Base-by-base conservation (phyloP, 2,797 vertebrate species). In the Molossus molossus region DNA sequence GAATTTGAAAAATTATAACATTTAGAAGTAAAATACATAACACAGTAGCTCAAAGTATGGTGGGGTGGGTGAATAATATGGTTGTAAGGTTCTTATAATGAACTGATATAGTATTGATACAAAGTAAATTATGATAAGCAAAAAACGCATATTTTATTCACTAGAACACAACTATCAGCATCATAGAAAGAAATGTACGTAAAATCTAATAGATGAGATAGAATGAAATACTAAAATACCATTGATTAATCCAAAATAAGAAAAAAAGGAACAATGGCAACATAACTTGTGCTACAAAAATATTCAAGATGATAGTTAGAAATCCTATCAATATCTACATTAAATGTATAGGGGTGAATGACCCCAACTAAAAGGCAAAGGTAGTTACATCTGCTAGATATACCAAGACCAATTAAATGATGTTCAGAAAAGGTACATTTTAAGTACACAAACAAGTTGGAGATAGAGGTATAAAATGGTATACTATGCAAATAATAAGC, bases 201-300 rank as follows among this genome's bases (percentile, higher is more conserved):
- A 80, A 86, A 73, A 73, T 37, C 37, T 58, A 86, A 50, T 25
- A 50, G 60, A 83, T 17, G 17, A 76, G 55, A 69, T 45, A 75
- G 20, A 81, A 65, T 12, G 29, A 87, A 80, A 81, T 81, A 48
- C 21, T 67, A 82, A 88, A 88, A 81, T 15, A 75, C 40, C 13
- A 27, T 37, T 83, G 53, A 8, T 76, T 76, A 76, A 87, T 11
- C 40, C 60, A 69, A 81, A 79, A 62, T 79, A 37, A 89, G n/a
- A 60, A 84, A 79, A 94, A 81, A 48, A 79, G 23, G 15, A 94
- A 62, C 20, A 79, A 50, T 58, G 5, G 21, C 60, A 94, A 84
- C 76, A 80, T 69, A 64, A 90, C 21, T 58, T 58, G 48, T 55
- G 23, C 69, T n/a, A 69, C 40, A 69, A 84, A 76, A 60, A 90